Evolutionary conservation across 2,797 vertebrate genomes (phyloP), one percentile per base, ranked within the genome.

Genomic region (Silurus aristotelis): DNA sequence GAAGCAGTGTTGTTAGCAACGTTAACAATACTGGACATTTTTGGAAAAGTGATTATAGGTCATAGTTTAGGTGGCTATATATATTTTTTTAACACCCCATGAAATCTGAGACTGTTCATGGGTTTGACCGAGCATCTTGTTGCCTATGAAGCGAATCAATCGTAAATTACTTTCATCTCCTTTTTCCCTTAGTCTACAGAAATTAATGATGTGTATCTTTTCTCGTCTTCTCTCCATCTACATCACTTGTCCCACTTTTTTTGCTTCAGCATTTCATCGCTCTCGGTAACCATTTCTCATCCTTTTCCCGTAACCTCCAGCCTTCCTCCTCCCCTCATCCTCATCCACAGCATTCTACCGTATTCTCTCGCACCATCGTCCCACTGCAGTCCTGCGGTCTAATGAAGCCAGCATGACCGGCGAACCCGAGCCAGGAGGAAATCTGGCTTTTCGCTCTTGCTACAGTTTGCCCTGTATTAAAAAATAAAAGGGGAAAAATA

Each of bases 381-480:
- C 79, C 70, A 70, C 46, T 87, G 84, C 86, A 87, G 86, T 82
- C 85, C 48, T 76, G 38, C 2, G 55, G 68, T 87, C 60, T 89
- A 87, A 92, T 80, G 85, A 90, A 90, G 86, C 87, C 88, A 88
- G 88, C 87, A 89, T 90, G 91, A 89, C 85, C 66, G 81, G 52
- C 82, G 76, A 86, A 84, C 86, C 85, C 75, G 63, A 86, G 83
- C 87, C 66, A 80, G 87, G 85, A 89, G 87, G 82, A 89, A 89
- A 85, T 93, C 90, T 91, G 89, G 73, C 84, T 90, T 92, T 92
- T 91, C 86, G 84, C 86, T 90, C 89, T 84, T 22, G 55, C 85
- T 85, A 80, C 77, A 88, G 87, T 91, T 90, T 89, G 85, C 82
- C 87, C 86, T 84, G 80, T 90, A 88, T 89, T 90, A 88, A 90